Evolutionary conservation across 2,888 invertebrate genomes (phyloP).

Genomic region (Stenodema calcarata): DNA sequence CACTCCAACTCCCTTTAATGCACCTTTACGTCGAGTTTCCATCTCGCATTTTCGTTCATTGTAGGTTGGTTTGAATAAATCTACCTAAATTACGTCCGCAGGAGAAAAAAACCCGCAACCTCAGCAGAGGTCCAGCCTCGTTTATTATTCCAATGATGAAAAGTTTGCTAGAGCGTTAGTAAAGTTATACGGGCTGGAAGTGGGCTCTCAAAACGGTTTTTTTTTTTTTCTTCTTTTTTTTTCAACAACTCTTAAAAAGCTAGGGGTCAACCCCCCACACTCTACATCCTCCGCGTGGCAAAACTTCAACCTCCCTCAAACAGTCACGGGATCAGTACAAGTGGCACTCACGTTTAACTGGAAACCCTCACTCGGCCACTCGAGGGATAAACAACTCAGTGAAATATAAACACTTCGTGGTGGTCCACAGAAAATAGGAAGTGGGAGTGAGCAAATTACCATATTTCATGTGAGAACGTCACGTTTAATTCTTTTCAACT

Average conservation of each 20-base stretch:
- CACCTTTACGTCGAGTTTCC: too few relatives aligned
- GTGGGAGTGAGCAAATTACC: too few relatives aligned
- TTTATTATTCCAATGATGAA: background rate
- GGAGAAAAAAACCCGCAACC: background rate
- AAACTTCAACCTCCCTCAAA: background rate
- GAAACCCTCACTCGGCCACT: background rate
- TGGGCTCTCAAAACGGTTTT: background rate
- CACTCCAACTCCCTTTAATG: too few relatives aligned
- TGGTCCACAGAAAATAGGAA: too few relatives aligned
- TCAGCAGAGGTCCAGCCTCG: background rate
- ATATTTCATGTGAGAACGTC: too few relatives aligned
- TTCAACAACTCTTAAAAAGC: background rate
- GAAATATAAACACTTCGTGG: background rate
- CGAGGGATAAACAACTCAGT: conserved; percentile 3
- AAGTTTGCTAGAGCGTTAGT: background rate
- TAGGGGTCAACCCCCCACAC: background rate
- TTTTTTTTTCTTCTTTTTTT: too few relatives aligned
- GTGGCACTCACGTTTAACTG: background rate
- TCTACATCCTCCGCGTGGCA: background rate
- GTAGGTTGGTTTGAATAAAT: background rate
- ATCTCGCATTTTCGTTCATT: too few relatives aligned
- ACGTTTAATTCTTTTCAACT: too few relatives aligned
- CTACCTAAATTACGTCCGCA: background rate
- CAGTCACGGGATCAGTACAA: background rate
- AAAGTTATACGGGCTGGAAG: background rate